A percentile compares a stretch with the other conserved stretches of the same genome.
Conservation (phyloP, 2,113 vertebrate species). For the Megaceryle torquata region DNA sequence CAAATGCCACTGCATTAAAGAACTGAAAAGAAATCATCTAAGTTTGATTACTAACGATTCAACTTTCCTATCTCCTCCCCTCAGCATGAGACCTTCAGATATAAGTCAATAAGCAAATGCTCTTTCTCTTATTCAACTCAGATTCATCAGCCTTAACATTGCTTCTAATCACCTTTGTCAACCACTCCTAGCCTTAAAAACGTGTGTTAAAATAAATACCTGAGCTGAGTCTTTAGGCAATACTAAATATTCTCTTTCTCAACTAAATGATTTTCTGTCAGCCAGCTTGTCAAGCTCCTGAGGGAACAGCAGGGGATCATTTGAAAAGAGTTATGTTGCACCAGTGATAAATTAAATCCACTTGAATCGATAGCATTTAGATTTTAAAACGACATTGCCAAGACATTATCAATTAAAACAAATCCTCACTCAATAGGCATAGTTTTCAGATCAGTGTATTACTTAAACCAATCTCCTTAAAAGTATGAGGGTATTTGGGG, state of each 20-base stretch:
- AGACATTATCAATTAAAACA: conserved; percentile 49
- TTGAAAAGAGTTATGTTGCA: conserved; percentile 73
- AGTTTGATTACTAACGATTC: conserved; percentile 47
- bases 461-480: not conserved
- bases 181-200: conserved; percentile 54
- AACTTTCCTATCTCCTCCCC: not conserved
- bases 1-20: conserved; percentile 17
- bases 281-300: conserved; percentile 41
- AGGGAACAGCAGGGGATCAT: conserved; percentile 66
- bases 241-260: conserved; percentile 74
- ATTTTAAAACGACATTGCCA: conserved; percentile 58
- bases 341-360: conserved; percentile 75
- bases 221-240: conserved; percentile 59
- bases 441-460: conserved; percentile 46
- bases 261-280: conserved; percentile 79
- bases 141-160: conserved; percentile 55
- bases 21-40: conserved; percentile 7
- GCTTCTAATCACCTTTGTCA: conserved; percentile 49
- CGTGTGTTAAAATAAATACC: conserved; percentile 64
- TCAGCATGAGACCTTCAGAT: not conserved
- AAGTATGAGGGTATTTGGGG: not conserved
- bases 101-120: not conserved
- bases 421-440: conserved; percentile 4
- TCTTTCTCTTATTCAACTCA: conserved; percentile 21
- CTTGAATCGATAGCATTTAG: conserved; percentile 74